phyloP scores from a whole-genome alignment of 1,140 invertebrate genomes.

The Zaprionus kolodkinae region DNA sequence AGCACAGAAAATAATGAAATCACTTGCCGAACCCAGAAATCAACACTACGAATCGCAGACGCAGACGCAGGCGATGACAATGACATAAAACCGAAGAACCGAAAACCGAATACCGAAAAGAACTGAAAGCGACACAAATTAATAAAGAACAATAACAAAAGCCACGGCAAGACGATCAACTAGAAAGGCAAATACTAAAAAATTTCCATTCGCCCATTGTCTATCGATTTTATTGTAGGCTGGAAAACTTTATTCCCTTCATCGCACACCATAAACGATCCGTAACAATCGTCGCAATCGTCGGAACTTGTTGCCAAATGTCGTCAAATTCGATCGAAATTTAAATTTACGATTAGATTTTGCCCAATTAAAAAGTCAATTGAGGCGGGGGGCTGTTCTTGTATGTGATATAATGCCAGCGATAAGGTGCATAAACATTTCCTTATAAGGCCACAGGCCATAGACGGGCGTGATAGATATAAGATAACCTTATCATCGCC shows the following conservation, averaged over 20 bases:
- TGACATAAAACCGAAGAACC: slow-evolving; percentile 62
- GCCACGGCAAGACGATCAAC: slow-evolving; percentile 28
- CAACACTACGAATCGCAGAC: slow-evolving; percentile 43
- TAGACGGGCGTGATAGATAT: background rate
- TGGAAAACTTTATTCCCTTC: slow-evolving; percentile 37
- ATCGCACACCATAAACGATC: slow-evolving; percentile 14
- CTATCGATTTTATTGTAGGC: slow-evolving; percentile 46
- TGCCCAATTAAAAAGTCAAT: slow-evolving; percentile 1
- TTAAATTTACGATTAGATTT: slow-evolving; percentile 45
- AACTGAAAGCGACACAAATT: slow-evolving; percentile 6
- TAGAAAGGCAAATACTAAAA: slow-evolving; percentile 41
- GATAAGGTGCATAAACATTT: slow-evolving; percentile 6
- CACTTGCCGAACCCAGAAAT: slow-evolving; percentile 68
- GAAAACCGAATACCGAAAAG: slow-evolving; percentile 1
- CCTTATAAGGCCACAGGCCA: background rate
- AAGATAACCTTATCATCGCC: background rate
- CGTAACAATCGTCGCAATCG: background rate
- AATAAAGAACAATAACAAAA: slow-evolving; percentile 56
- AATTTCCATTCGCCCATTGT: slow-evolving; percentile 52
- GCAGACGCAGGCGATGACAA: slow-evolving; percentile 58
- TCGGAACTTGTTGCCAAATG: slow-evolving; percentile 23
- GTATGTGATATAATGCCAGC: background rate
- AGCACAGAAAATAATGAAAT: slow-evolving; percentile 52
- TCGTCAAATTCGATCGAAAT: slow-evolving; percentile 43
- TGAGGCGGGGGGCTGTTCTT: background rate